Percentiles rank a stretch among this genome's conserved stretches.
Conservation (phyloP, 1,140 invertebrate genomes). For the Trichoplusia ni region DNA sequence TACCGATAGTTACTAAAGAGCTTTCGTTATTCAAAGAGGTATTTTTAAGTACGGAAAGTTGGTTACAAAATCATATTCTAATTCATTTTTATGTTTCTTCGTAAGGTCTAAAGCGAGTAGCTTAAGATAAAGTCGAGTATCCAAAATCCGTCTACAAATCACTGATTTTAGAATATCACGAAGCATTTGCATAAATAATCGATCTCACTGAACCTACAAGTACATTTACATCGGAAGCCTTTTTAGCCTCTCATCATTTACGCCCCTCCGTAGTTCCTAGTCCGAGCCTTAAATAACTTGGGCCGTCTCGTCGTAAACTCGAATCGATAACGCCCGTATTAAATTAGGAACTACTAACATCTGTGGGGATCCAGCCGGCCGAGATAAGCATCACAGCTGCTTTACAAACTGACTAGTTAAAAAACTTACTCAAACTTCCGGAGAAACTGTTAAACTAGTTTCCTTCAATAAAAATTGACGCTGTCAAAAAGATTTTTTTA, state of each 20-base stretch:
- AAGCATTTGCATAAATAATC: no score
- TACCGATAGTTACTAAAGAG: no score
- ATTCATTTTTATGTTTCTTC: no score
- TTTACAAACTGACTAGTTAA: not conserved
- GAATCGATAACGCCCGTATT: slow-evolving; percentile 33
- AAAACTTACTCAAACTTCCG: not conserved
- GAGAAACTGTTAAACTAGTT: not conserved
- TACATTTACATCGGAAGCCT: not conserved
- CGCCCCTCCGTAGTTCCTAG: not conserved
- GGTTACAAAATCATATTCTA: no score
- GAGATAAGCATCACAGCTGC: slow-evolving; percentile 8
- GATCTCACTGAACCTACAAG: not conserved
- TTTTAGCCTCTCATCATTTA: no score
- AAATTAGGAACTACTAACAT: slow-evolving; percentile 27
- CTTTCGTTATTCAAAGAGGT: no score
- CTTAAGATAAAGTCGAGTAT: no score
- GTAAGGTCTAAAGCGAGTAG: no score
- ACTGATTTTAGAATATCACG: no score
- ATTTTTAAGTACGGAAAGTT: no score
- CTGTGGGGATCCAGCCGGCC: not conserved
- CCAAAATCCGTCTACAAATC: no score
- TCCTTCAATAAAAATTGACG: not conserved
- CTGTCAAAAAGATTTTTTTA: not conserved
- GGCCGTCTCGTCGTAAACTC: slow-evolving; percentile 20
- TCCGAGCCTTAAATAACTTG: slow-evolving; percentile 28